Percentiles rank a stretch among this genome's conserved stretches.
These are phyloP conservation scores for Halichondria panicea DNA, from an alignment of 37 sponge, comb jelly and placozoan species.

Conservation along the genomic window DNA sequence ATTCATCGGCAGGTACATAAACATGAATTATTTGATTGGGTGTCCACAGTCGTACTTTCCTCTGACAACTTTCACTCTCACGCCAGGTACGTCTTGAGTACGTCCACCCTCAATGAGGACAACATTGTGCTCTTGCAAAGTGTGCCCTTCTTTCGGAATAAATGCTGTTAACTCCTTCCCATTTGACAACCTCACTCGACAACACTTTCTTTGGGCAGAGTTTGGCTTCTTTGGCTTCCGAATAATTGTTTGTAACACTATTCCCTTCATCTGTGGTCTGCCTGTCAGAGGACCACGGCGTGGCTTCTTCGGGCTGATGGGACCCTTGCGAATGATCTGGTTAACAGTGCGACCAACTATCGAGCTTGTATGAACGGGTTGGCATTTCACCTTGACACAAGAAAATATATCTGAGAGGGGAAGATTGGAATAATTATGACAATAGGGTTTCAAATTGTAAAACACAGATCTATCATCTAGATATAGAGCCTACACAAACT, in stretches of 20 bases:
- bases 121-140: slow-evolving; percentile 83
- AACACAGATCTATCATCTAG: too few species aligned
- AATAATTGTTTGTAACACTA: slow-evolving; percentile 56
- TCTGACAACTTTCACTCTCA: slow-evolving; percentile 61
- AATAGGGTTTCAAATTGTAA: too few species aligned
- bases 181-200: slow-evolving; percentile 73
- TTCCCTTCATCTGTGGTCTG: slow-evolving; percentile 70
- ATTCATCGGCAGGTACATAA: too few species aligned
- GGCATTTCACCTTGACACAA: too few species aligned
- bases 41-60: slow-evolving; percentile 90
- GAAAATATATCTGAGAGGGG: too few species aligned
- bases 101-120: slow-evolving; percentile 76
- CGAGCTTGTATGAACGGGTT: slow-evolving; percentile 52
- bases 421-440: too few species aligned
- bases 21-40: slow-evolving; percentile 33
- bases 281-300: slow-evolving; percentile 38
- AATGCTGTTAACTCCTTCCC: slow-evolving; percentile 73
- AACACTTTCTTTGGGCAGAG: slow-evolving; percentile 85
- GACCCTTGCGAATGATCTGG: slow-evolving; percentile 67
- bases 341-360: slow-evolving; percentile 47
- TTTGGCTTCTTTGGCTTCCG: slow-evolving; percentile 87
- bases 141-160: slow-evolving; percentile 76
- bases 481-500: too few species aligned
- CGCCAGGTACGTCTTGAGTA: slow-evolving; percentile 78
- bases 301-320: slow-evolving; percentile 32